Percentiles rank a stretch among this genome's conserved stretches.
Conservation (phyloP, 2,888 invertebrate genomes). For the Drosophila austrosaltans region DNA sequence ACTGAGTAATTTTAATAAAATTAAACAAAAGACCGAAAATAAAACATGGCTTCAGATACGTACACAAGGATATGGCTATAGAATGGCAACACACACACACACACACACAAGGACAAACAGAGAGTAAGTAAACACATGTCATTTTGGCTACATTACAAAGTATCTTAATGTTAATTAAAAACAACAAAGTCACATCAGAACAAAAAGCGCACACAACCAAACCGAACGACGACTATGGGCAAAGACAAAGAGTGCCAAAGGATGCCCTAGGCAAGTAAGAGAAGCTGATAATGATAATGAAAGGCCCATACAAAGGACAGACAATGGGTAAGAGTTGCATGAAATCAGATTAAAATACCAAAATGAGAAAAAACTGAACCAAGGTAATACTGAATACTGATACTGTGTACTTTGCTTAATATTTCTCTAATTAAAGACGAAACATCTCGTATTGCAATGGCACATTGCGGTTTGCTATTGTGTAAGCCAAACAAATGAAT, state of each 20-base stretch:
- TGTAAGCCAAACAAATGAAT: not conserved
- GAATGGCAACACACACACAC: slow-evolving; percentile 8
- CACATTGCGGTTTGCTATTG: not conserved
- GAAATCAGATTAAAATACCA: slow-evolving; percentile 50
- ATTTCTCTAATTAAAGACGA: not conserved
- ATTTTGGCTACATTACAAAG: slow-evolving; percentile 60
- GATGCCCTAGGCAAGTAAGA: not conserved
- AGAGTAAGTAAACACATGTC: slow-evolving; percentile 65
- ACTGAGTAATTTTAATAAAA: slow-evolving; percentile 45
- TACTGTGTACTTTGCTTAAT: not conserved
- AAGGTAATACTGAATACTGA: slow-evolving; percentile 6
- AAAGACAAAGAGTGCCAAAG: slow-evolving; percentile 29
- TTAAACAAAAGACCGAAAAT: slow-evolving; percentile 31
- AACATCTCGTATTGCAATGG: not conserved
- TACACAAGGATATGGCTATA: slow-evolving; percentile 3
- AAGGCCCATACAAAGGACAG: slow-evolving; percentile 8
- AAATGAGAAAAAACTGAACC: not conserved
- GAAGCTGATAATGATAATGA: not conserved
- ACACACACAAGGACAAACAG: slow-evolving; percentile 32
- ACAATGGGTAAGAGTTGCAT: slow-evolving; percentile 46
- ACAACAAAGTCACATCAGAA: slow-evolving; percentile 48
- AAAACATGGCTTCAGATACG: slow-evolving; percentile 30
- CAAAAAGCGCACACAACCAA: slow-evolving; percentile 26
- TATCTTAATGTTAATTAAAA: slow-evolving; percentile 75
- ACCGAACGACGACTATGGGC: slow-evolving; percentile 15